phyloP scores from a whole-genome alignment of 2,113 vertebrate species.

The Menura novaehollandiae region DNA sequence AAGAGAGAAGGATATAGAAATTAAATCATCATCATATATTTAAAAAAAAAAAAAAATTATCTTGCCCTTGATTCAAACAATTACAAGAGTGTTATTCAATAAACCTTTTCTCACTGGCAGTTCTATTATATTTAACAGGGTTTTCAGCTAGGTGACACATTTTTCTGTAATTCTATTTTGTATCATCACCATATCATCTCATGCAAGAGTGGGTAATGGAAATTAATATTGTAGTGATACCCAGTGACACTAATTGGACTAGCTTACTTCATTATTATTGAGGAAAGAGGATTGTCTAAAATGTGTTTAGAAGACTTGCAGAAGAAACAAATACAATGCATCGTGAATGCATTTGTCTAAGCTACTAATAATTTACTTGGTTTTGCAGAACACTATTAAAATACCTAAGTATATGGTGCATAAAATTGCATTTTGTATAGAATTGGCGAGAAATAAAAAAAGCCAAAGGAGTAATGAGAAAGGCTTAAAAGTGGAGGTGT shows the following conservation, averaged over 20 bases:
- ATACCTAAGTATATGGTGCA: conserved; percentile 19
- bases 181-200: conserved; percentile 50
- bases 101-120: conserved; percentile 15
- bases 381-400: background rate
- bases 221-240: conserved; percentile 59
- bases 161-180: conserved; percentile 30
- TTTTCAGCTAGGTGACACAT: conserved; percentile 28
- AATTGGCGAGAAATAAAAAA: background rate
- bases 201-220: conserved; percentile 51
- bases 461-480: background rate
- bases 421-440: conserved; percentile 29
- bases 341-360: background rate
- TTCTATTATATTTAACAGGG: conserved; percentile 5
- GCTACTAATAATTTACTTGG: background rate
- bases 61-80: conserved; percentile 1
- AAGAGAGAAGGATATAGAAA: background rate
- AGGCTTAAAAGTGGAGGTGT: background rate
- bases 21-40: background rate
- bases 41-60: background rate
- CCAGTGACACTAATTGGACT: conserved; percentile 56
- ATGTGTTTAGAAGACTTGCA: conserved; percentile 10
- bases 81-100: conserved; percentile 6
- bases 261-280: conserved; percentile 24
- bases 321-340: background rate
- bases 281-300: conserved; percentile 18